Conservation (phyloP, 2,797 vertebrate genomes). For the Pangasius mekongensis region DNA sequence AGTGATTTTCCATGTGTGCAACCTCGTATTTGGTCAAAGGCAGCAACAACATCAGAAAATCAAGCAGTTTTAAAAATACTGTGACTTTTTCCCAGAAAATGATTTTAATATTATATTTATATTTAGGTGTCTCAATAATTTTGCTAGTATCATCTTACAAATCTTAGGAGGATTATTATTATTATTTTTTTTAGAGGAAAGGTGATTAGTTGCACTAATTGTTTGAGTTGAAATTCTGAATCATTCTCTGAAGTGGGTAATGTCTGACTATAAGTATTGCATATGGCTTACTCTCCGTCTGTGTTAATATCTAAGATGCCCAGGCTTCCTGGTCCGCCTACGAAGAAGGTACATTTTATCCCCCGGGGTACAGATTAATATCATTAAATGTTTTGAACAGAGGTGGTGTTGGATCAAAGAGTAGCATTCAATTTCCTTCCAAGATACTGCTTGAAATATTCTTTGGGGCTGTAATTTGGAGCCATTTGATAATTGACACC, state of each 20-base stretch:
- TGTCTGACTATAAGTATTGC: background rate
- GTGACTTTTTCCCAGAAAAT: background rate
- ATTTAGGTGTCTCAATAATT: background rate
- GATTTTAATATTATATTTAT: background rate
- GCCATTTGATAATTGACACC: constrained; percentile 61
- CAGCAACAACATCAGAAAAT: background rate
- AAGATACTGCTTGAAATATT: constrained; percentile 68
- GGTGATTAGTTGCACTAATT: background rate
- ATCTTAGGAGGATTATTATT: background rate
- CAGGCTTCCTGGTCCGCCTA: background rate
- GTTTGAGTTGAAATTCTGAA: background rate
- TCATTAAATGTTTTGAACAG: constrained; percentile 17
- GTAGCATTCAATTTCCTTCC: constrained; percentile 59
- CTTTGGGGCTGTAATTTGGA: constrained; percentile 61
- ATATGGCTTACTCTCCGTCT: too few species aligned
- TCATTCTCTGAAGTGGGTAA: background rate
- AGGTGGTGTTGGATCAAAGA: constrained; percentile 4
- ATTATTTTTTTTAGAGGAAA: background rate
- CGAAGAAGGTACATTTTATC: background rate
- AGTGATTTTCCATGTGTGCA: background rate
- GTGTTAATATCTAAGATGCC: background rate
- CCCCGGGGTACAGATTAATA: background rate
- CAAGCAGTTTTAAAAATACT: background rate
- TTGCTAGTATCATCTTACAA: background rate
- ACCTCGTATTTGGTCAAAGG: background rate